Evolutionary conservation across 2,888 invertebrate species (phyloP), one percentile per base, ranked within the genome.

Genomic region (Apamea epomidion): DNA sequence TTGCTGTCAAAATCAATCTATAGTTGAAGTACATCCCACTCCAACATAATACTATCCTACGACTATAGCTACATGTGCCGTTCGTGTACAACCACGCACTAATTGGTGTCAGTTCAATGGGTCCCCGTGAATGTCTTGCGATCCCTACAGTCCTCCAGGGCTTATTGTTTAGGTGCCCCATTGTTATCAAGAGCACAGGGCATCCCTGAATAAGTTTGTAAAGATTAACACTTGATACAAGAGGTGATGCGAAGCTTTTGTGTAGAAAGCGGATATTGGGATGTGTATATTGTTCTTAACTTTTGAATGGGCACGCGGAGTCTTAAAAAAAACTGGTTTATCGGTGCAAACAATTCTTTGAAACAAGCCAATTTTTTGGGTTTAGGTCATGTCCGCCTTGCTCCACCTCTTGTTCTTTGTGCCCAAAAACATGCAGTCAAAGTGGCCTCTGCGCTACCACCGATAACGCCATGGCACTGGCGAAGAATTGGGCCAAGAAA

Each of bases 91-190:
- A 74, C 69, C 73, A 65, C 72, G 62, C 65, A 48, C 81, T 89
- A 89, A 88, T 88, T 88, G 87, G 78, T 68, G 42, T 25, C 80
- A 72, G 83, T 80, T 85, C 82, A 88, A 85, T 83, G 80, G 80
- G 14, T 68, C 72, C 69, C 69, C 74, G 68, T 71, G 74, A 87
- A 73, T 68, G 29, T 67, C 78, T 58, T 25, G 79, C 72, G 64
- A 79, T 75, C 78, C 48, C 81, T 76, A 64, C 68, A 74, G 67
- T 48, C 16, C 83, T 78, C 54, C 79, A 74, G 74, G 62, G 67
- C 48, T 54, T 58, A 87, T 87, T 87, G 88, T 88, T 83, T 69
- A 64, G 67, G 21, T 58, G n/a, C 45, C 65, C 76, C 58, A 79
- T 87, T 84, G 88, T 89, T 77, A 62, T 72, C 62, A 54, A 67